These are phyloP conservation scores for Pectinophora gossypiella DNA, from an alignment of 1,140 invertebrate species.

Conservation along the genomic window DNA sequence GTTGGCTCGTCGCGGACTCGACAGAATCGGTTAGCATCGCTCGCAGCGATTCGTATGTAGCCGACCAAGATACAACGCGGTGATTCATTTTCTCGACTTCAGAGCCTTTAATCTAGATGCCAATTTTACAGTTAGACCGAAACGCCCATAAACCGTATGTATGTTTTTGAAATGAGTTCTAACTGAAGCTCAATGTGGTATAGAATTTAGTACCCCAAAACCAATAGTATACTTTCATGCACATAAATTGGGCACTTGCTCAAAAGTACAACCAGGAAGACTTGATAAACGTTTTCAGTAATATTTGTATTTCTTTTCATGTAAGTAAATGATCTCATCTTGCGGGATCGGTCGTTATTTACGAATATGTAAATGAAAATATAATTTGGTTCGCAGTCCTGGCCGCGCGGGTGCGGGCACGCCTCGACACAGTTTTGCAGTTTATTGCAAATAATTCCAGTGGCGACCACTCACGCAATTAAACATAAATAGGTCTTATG, in stretches of 20 bases:
- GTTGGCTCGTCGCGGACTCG: not conserved
- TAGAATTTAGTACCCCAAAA: no score
- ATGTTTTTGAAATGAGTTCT: conserved; percentile 16
- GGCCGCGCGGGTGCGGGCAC: not conserved
- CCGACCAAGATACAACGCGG: not conserved
- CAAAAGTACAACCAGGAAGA: no score
- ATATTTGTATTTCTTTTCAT: no score
- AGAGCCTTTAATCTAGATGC: conserved; percentile 21
- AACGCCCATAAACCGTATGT: conserved; percentile 25
- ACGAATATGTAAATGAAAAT: not conserved
- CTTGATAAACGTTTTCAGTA: no score
- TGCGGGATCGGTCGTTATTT: not conserved
- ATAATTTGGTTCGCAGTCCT: not conserved
- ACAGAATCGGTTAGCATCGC: not conserved
- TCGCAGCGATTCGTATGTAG: not conserved
- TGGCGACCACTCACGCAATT: not conserved
- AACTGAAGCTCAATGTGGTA: no score
- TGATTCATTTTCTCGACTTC: conserved; percentile 14
- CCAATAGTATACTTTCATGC: no score
- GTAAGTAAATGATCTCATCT: not conserved
- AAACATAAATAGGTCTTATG: conserved; percentile 13
- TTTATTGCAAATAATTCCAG: conserved; percentile 22
- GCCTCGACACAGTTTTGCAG: conserved; percentile 16
- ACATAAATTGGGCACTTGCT: no score
- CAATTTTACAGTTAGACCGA: conserved; percentile 29